Conservation (phyloP, 2,888 invertebrate species). For the Malthinus seriepunctatus region DNA sequence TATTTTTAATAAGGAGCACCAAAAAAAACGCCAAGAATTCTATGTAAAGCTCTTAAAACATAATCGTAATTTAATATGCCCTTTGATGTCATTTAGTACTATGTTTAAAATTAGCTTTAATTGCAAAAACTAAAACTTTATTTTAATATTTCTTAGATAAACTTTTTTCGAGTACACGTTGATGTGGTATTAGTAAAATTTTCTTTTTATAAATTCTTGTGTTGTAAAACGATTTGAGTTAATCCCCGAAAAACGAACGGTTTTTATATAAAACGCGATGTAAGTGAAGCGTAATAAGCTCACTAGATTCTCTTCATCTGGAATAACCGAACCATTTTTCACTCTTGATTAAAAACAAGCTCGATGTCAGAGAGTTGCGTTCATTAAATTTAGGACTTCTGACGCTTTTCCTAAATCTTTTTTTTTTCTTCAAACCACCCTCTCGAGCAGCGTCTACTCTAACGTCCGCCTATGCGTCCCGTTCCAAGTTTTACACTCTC, state of each 20-base stretch:
- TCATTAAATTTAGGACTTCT: constrained; percentile 33
- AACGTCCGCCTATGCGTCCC: not conserved
- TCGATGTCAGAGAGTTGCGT: constrained; percentile 38
- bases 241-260: constrained; percentile 36
- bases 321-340: constrained; percentile 42
- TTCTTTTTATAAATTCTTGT: too few relatives aligned
- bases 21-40: too few relatives aligned
- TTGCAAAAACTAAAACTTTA: too few relatives aligned
- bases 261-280: constrained; percentile 44
- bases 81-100: too few relatives aligned
- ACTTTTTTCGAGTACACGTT: too few relatives aligned
- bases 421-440: not conserved
- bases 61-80: too few relatives aligned
- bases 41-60: too few relatives aligned
- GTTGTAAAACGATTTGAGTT: constrained; percentile 15
- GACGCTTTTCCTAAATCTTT: constrained; percentile 7
- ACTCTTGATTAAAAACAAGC: constrained; percentile 42
- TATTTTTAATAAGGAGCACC: too few relatives aligned
- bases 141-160: too few relatives aligned
- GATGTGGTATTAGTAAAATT: not conserved
- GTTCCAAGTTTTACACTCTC: constrained; percentile 12
- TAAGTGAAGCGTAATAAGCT: constrained; percentile 30
- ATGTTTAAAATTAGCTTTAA: too few relatives aligned
- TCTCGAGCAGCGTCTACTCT: too few relatives aligned
- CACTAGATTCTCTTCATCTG: constrained; percentile 39